Evolutionary conservation across 2,888 invertebrate species (phyloP).

Genomic region (Aethes cnicana): DNA sequence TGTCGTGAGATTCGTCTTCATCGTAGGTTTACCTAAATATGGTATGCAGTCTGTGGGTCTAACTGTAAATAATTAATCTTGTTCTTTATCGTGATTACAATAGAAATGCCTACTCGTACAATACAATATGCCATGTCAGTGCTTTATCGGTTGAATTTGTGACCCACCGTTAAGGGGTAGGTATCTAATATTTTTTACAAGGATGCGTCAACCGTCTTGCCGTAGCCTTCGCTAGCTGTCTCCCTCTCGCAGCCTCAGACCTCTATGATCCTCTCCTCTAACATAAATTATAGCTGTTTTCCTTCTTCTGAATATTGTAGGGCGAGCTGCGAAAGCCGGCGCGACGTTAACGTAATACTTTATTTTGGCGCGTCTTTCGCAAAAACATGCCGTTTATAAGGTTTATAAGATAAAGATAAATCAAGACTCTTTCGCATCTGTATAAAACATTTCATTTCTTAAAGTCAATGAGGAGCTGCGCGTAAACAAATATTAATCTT

Average conservation of each 20-base stretch:
- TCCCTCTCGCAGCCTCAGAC: constrained; percentile 25
- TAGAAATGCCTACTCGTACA: no score
- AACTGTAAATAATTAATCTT: no score
- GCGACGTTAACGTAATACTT: constrained; percentile 65
- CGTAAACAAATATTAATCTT: constrained; percentile 17
- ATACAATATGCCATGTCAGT: no score
- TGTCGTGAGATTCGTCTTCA: no score
- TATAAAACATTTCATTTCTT: constrained; percentile 36
- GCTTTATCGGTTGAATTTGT: constrained; percentile 26
- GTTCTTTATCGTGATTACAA: no score
- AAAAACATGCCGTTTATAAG: constrained; percentile 71
- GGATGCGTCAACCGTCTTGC: constrained; percentile 46
- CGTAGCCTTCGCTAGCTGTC: constrained; percentile 34
- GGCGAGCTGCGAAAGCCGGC: constrained; percentile 48
- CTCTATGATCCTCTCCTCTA: constrained; percentile 42
- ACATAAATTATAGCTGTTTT: constrained; percentile 71
- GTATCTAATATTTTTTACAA: constrained; percentile 45
- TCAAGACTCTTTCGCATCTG: constrained; percentile 47
- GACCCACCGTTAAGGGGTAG: constrained; percentile 41
- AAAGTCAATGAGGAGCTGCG: constrained; percentile 19
- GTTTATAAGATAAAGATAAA: constrained; percentile 65
- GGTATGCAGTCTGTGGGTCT: no score
- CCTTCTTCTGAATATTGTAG: constrained; percentile 61
- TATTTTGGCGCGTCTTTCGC: constrained; percentile 63
- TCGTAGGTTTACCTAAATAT: no score